phyloP scores from a whole-genome alignment of 1,140 invertebrate species.

The Drosophila insularis region DNA sequence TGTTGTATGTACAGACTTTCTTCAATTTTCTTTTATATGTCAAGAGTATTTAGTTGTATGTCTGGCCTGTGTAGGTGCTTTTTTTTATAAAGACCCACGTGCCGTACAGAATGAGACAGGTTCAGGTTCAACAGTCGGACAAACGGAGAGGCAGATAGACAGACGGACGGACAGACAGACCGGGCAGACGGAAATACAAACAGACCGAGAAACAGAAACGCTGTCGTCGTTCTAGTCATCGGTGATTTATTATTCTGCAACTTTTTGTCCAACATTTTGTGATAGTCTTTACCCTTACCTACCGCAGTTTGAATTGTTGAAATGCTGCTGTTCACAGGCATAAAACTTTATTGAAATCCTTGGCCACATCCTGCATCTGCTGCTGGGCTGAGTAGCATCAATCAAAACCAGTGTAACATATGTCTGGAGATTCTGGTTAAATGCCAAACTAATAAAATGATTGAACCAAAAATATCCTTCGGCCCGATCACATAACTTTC shows the following conservation, averaged over 20 bases:
- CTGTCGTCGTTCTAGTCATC: conserved; percentile 57
- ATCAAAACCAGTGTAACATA: conserved; percentile 38
- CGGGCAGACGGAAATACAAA: background rate
- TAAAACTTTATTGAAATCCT: conserved; percentile 68
- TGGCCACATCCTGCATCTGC: conserved; percentile 46
- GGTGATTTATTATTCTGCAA: conserved; percentile 72
- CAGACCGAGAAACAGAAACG: conserved; percentile 23
- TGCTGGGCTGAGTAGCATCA: conserved; percentile 33
- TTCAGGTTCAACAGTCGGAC: conserved; percentile 43
- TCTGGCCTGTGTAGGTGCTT: conserved; percentile 29
- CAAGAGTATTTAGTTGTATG: conserved; percentile 36
- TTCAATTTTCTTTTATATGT: background rate
- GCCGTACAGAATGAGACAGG: conserved; percentile 24
- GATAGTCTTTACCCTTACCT: background rate
- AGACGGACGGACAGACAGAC: background rate
- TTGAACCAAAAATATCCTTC: conserved; percentile 32
- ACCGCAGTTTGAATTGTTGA: conserved; percentile 26
- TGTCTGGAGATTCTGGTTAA: conserved; percentile 53
- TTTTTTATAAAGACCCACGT: conserved; percentile 15
- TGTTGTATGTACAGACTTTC: conserved; percentile 15
- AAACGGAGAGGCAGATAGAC: background rate
- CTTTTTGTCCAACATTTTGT: conserved; percentile 38
- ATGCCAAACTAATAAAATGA: conserved; percentile 49
- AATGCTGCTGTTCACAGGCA: conserved; percentile 44
- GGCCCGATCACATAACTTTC: conserved; percentile 46